Conservation (phyloP, 2,797 vertebrate species). For the Salarias fasciatus region DNA sequence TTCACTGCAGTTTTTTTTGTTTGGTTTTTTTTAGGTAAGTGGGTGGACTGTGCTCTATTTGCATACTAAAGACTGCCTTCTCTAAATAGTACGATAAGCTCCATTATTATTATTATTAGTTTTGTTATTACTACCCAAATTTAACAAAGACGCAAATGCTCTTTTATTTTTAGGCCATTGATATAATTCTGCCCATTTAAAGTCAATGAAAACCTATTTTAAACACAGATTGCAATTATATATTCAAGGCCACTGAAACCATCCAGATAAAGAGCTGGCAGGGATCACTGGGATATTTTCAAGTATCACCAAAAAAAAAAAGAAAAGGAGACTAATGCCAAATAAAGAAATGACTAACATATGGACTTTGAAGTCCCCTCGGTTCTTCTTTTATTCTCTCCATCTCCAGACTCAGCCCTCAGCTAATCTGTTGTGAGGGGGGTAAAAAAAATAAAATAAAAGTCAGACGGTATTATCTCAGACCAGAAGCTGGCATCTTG, state of each 20-base stretch:
- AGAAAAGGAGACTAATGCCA: too few species aligned
- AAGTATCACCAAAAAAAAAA: too few species aligned
- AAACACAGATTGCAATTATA: too few species aligned
- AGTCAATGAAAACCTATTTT: too few species aligned
- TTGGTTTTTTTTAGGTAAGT: slow-evolving; percentile 22
- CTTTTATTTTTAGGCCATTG: slow-evolving; percentile 8
- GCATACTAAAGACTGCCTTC: slow-evolving; percentile 30
- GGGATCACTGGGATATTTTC: neutral
- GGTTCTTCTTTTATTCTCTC: slow-evolving; percentile 12
- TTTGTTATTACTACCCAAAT: slow-evolving; percentile 20
- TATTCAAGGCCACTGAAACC: too few species aligned
- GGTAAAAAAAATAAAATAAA: too few species aligned
- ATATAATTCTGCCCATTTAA: too few species aligned
- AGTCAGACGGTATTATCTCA: slow-evolving; percentile 42
- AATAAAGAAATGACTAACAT: slow-evolving; percentile 14
- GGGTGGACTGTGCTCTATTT: slow-evolving; percentile 37
- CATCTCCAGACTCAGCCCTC: slow-evolving; percentile 10
- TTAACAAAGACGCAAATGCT: slow-evolving; percentile 25
- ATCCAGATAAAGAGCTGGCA: too few species aligned
- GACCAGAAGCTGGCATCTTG: slow-evolving; percentile 30
- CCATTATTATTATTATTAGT: slow-evolving; percentile 21
- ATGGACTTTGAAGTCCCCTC: slow-evolving; percentile 5
- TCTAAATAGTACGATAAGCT: slow-evolving; percentile 25
- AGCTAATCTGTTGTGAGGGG: too few species aligned
- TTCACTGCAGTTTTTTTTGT: slow-evolving; percentile 60